Evolutionary conservation across 92 coral and sea anemone species (phyloP), one percentile per base, ranked within the genome.

Genomic region (Actinernus sp.): DNA sequence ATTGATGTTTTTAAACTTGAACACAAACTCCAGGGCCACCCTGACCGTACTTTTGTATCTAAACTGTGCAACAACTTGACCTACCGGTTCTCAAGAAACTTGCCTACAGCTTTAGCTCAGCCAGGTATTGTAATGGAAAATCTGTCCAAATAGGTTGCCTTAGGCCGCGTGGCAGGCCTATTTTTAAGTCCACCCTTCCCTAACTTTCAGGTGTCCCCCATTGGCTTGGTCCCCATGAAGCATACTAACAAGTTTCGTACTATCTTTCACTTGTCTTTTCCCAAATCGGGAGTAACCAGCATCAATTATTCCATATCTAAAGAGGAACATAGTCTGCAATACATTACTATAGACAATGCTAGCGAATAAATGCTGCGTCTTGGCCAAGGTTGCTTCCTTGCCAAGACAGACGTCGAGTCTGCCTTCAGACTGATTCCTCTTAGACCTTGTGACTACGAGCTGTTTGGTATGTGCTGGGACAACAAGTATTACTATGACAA

Each of bases 141-240:
- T 39, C 31, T 66, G 24, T 22, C 17, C n/a, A 73, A 64, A 37
- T 82, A 74, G 23, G 64, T 65, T 2, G 25, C 71, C 23, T 58
- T 83, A 46, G 77, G 83, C 17, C 64, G 77, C 6, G 84, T 82
- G 24, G 89, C 89, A 14, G 89, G 85, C 7, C 89, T 79, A 0
- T 83, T 76, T 14, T 32, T 41, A 4, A 28, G 47, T 17, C 89
- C 89, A 11, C 83, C 89, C 4, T 61, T 76, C 49, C 60, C 65
- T 1, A 83, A 76, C 21, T 83, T 83, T 48, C 90, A 83, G 31
- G 65, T 77, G 1, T 71, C 80, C 13, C 91, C 77, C 1, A 71
- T 79, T 9, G 87, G 82, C 48, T n/a, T 78, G 2, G 92, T 85
- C 0, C 92, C 92, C 18, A 85, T 71, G 59, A 85, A 85, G 47